phyloP scores from a whole-genome alignment of 2,888 invertebrate genomes.

The Dasypolia templi region DNA sequence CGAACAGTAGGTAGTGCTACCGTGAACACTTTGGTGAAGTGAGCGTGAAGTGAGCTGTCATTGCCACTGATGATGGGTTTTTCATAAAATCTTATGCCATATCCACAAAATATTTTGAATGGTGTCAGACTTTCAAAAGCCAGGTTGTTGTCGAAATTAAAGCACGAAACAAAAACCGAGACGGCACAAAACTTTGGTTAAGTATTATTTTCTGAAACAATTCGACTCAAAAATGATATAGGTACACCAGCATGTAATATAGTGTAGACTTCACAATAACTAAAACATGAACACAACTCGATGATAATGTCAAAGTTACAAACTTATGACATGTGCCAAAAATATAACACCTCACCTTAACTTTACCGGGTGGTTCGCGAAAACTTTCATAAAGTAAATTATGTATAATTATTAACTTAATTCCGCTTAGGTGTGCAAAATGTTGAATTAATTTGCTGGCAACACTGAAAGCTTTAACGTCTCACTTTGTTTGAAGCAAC shows the following conservation, averaged over 20 bases:
- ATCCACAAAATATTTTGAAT: not conserved
- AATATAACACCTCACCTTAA: slow-evolving; percentile 60
- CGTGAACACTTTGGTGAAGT: no score
- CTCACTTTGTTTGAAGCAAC: slow-evolving; percentile 65
- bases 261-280: slow-evolving; percentile 45
- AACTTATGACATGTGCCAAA: slow-evolving; percentile 61
- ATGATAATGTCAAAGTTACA: slow-evolving; percentile 65
- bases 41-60: no score
- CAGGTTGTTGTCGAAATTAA: not conserved
- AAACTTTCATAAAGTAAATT: slow-evolving; percentile 75
- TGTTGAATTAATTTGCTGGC: slow-evolving; percentile 72
- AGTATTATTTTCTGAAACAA: slow-evolving; percentile 27
- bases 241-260: slow-evolving; percentile 20
- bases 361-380: slow-evolving; percentile 63
- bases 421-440: slow-evolving; percentile 74
- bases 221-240: no score
- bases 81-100: not conserved
- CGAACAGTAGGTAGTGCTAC: no score
- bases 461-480: slow-evolving; percentile 71
- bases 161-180: slow-evolving; percentile 5
- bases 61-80: slow-evolving; percentile 42
- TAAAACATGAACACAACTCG: slow-evolving; percentile 60
- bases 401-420: slow-evolving; percentile 77
- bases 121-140: not conserved
- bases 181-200: slow-evolving; percentile 1